Conservation (phyloP, 1,140 invertebrate genomes). For the Calephelis virginiensis region DNA sequence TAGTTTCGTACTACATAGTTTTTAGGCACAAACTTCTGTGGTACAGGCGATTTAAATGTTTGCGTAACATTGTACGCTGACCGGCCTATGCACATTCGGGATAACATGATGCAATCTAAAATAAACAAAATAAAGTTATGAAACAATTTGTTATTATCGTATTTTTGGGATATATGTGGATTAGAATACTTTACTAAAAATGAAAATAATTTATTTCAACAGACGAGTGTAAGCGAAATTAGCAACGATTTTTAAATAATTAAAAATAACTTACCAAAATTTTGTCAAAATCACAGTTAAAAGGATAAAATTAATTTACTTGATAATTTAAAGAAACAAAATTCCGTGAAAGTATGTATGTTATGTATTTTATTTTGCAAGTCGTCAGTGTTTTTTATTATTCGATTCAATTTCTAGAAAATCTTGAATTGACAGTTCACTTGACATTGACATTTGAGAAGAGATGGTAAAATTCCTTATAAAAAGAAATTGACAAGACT, state of each 20-base stretch:
- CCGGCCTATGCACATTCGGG: slow-evolving; percentile 62
- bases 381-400: background rate
- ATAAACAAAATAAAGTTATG: background rate
- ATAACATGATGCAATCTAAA: slow-evolving; percentile 65
- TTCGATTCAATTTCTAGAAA: slow-evolving; percentile 27
- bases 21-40: slow-evolving; percentile 60
- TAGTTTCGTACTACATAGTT: slow-evolving; percentile 70
- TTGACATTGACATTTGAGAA: slow-evolving; percentile 9
- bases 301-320: too few relatives aligned
- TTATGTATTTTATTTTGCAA: background rate
- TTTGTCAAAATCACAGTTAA: too few relatives aligned
- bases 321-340: too few relatives aligned
- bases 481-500: too few relatives aligned
- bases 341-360: too few relatives aligned
- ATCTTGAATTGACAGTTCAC: background rate
- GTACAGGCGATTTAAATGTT: slow-evolving; percentile 54
- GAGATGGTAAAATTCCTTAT: background rate
- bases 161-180: too few relatives aligned
- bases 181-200: too few relatives aligned
- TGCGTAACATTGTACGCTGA: slow-evolving; percentile 56
- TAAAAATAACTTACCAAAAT: too few relatives aligned
- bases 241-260: too few relatives aligned
- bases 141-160: too few relatives aligned
- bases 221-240: too few relatives aligned
- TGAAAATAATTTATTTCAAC: too few relatives aligned